These are phyloP conservation scores for Prolemur simus DNA, from an alignment of 2,113 vertebrate species.

Conservation along the genomic window DNA sequence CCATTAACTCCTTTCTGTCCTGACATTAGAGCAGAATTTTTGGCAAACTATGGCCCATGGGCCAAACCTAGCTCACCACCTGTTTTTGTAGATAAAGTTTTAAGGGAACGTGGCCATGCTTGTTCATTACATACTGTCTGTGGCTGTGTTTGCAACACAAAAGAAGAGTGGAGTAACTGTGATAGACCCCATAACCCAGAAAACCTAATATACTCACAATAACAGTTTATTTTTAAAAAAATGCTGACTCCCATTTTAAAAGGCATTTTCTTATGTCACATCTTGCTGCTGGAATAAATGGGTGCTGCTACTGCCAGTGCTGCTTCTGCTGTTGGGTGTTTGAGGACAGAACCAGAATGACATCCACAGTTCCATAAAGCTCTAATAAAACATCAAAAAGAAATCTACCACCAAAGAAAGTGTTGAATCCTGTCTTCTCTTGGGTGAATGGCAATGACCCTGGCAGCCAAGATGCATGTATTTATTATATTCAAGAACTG, in stretches of 20 bases:
- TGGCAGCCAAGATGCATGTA: background rate
- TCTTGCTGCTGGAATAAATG: background rate
- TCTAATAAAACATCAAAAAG: background rate
- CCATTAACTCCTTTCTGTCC: background rate
- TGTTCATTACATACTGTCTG: background rate
- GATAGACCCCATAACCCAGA: background rate
- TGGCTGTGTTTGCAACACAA: background rate
- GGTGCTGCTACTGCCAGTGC: background rate
- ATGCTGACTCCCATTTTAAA: background rate
- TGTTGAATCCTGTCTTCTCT: background rate
- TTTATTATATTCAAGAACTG: background rate
- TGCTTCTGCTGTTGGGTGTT: background rate
- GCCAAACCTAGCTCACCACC: background rate
- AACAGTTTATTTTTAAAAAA: background rate
- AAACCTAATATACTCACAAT: background rate
- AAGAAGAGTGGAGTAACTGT: background rate
- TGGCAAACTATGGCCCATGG: background rate
- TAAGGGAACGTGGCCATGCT: background rate
- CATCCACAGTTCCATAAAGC: background rate
- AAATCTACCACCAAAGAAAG: background rate
- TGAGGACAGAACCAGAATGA: background rate
- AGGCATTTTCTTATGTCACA: background rate
- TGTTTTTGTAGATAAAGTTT: constrained; percentile 54
- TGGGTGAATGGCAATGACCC: background rate
- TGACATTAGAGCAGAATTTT: background rate